Evolutionary conservation across 1,140 invertebrate genomes (phyloP), one percentile per base, ranked within the genome.

Genomic region (Ostrea denselamellosa): DNA sequence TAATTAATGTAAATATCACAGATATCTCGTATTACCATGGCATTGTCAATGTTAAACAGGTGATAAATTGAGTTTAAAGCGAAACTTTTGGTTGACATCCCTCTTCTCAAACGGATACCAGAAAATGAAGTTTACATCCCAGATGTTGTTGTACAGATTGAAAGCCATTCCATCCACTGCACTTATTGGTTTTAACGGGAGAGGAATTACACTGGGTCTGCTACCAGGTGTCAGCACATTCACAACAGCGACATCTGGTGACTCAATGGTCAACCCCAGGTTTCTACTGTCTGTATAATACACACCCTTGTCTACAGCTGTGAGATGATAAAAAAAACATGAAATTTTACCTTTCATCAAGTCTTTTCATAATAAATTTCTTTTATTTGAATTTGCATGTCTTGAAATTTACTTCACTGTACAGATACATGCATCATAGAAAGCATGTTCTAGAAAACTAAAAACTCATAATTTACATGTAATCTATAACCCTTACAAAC

Each of bases 41-140:
- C 22, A 77, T 14, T 12, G 14, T 10, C 5, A 25, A 14, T 22
- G 10, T 54, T 34, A 83, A 25, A 17, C 34, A 53, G 82, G 82
- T 14, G 68, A 34, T 17, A 83, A n/a, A 34, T 90, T 88, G 1
- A 90, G 83, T 28, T 34, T 85, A 89, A 92, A 92, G 68, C 91
- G 89, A 34, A 90, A 92, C 54, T 90, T 91, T 68, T 89, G 88
- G 53, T 88, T 53, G 0, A 12, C 25, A 62, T 90, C 90, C 53
- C 86, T 83, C 22, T 62, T 62, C 53, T 90, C 81, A 86, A 90
- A 93, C 17, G 93, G 93, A 81, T 93, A 93, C 93, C 93, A 93
- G 77, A 92, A 92, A 54, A 93, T 93, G 53, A 90, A 93, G 85
- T 93, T 93, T 0, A 91, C 91, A 87, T 93, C 90, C 93, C 93